phyloP scores from a whole-genome alignment of 2,888 invertebrate genomes.

The Leptopilina drosophilae region DNA sequence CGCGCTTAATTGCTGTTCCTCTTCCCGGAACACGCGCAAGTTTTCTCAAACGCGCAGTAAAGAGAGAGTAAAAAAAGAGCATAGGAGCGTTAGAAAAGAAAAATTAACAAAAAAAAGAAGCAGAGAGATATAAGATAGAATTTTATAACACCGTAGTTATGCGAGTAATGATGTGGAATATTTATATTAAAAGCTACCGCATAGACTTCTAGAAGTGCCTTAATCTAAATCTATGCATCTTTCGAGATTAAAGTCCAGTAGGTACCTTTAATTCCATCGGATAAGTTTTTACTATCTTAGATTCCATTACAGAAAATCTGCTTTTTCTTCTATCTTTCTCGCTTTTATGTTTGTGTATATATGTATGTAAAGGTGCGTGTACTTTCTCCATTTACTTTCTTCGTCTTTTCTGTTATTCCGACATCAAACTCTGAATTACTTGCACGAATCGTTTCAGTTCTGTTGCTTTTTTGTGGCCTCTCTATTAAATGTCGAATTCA shows the following conservation, averaged over 20 bases:
- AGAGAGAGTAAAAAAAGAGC: neutral
- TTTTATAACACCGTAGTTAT: conserved; percentile 23
- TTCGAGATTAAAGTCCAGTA: conserved; percentile 22
- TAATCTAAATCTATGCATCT: conserved; percentile 21
- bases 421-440: neutral
- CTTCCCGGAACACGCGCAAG: conserved; percentile 35
- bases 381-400: conserved; percentile 37
- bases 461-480: neutral
- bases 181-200: conserved; percentile 13
- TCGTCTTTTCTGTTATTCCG: neutral
- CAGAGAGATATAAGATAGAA: conserved; percentile 7
- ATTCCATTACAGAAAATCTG: conserved; percentile 8
- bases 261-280: neutral
- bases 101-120: conserved; percentile 1
- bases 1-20: conserved; percentile 34
- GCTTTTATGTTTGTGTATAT: neutral
- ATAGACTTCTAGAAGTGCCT: conserved; percentile 3
- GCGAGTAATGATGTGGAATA: conserved; percentile 32
- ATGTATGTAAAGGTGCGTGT: neutral
- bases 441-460: neutral
- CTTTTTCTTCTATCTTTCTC: conserved; percentile 9
- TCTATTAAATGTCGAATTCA: conserved; percentile 2
- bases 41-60: neutral
- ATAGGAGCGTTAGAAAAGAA: neutral
- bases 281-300: conserved; percentile 12